phyloP scores from a whole-genome alignment of 2,113 vertebrate genomes.

The Regulus satrapa region DNA sequence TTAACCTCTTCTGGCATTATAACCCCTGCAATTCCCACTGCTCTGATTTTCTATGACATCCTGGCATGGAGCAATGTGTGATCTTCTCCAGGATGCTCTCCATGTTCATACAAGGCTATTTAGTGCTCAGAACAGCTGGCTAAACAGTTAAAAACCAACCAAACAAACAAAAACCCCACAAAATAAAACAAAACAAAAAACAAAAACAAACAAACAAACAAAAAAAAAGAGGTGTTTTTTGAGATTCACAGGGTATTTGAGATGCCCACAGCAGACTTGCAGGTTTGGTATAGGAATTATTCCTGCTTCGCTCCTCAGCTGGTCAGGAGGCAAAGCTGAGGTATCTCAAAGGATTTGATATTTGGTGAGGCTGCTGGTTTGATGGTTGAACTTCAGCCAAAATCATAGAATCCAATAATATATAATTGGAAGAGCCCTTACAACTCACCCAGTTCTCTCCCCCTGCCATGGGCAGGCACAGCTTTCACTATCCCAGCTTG shows the following conservation, averaged over 20 bases:
- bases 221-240: too few species aligned
- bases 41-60: neutral
- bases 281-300: neutral
- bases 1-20: neutral
- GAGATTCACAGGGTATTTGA: neutral
- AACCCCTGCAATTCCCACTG: neutral
- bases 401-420: neutral
- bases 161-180: too few species aligned
- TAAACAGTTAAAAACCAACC: neutral
- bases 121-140: neutral
- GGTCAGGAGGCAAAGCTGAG: neutral
- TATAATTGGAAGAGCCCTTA: neutral
- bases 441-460: neutral
- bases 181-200: too few species aligned
- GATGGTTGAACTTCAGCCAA: neutral
- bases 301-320: neutral
- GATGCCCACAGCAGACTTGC: neutral
- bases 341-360: neutral
- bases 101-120: neutral
- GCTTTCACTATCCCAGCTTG: neutral
- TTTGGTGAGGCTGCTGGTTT: neutral
- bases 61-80: neutral
- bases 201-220: too few species aligned
- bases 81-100: neutral
- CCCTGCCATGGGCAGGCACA: accelerated